These are phyloP conservation scores for Spermophilus dauricus DNA, from an alignment of 2,113 vertebrate genomes.

Conservation along the genomic window DNA sequence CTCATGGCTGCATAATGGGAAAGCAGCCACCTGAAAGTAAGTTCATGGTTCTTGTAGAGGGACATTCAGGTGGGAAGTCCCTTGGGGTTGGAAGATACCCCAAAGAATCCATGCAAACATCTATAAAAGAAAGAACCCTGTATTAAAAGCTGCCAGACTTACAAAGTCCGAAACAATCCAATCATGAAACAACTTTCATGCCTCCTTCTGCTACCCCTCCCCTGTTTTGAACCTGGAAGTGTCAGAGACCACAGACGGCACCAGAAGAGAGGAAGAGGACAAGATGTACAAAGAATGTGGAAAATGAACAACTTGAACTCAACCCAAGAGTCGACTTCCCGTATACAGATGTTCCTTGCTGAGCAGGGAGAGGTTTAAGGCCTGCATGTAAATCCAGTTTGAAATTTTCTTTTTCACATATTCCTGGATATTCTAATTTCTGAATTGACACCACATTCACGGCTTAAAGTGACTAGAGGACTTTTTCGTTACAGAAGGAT, in stretches of 20 bases:
- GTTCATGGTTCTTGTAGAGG: slow-evolving; percentile 43
- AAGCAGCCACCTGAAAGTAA: slow-evolving; percentile 36
- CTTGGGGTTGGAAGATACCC: not conserved
- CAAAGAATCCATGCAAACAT: slow-evolving; percentile 35
- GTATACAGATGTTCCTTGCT: not conserved
- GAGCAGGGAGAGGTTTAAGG: not conserved
- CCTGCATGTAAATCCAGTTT: not conserved
- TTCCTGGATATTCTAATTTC: not conserved
- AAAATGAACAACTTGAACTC: not conserved
- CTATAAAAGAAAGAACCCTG: not conserved
- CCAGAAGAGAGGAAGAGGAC: not conserved
- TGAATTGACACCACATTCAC: not conserved
- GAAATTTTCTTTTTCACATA: not conserved
- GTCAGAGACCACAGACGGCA: not conserved
- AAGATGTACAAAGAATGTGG: not conserved
- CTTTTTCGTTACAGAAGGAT: not conserved
- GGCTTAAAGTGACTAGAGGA: not conserved
- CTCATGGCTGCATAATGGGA: not conserved
- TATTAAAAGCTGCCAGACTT: slow-evolving; percentile 2
- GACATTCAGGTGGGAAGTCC: slow-evolving; percentile 47
- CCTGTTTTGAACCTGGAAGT: not conserved
- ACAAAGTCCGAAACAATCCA: not conserved
- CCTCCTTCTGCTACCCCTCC: not conserved
- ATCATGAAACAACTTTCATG: not conserved
- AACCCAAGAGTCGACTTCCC: not conserved